These are phyloP conservation scores for Elaeidobius kamerunicus DNA, from an alignment of 2,888 invertebrate species.

Conservation along the genomic window DNA sequence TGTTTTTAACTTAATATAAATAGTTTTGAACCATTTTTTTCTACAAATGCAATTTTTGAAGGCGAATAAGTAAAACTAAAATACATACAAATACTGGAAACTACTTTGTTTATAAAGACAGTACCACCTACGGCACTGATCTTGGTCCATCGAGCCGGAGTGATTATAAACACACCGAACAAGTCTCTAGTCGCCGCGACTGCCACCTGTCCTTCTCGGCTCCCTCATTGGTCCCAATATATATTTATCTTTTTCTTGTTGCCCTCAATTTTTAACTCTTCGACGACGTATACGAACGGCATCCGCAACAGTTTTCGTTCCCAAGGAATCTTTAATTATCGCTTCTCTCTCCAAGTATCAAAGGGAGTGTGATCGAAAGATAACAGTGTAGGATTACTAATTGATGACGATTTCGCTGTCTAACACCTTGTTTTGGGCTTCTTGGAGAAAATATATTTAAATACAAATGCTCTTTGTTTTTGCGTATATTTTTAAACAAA, in stretches of 20 bases:
- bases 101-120: too few species aligned
- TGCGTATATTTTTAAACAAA: too few species aligned
- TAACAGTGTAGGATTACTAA: slow-evolving; percentile 15
- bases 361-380: slow-evolving; percentile 10
- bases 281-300: slow-evolving; percentile 10
- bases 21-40: too few species aligned
- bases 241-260: slow-evolving; percentile 23
- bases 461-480: too few species aligned
- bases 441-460: too few species aligned
- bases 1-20: too few species aligned
- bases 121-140: slow-evolving; percentile 24
- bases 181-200: slow-evolving; percentile 25
- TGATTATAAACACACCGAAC: slow-evolving; percentile 30
- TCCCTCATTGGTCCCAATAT: slow-evolving; percentile 27
- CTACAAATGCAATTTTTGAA: too few species aligned
- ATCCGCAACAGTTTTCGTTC: slow-evolving; percentile 14
- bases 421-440: slow-evolving; percentile 17
- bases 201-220: slow-evolving; percentile 29
- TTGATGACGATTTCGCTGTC: slow-evolving; percentile 20
- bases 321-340: slow-evolving; percentile 28
- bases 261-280: slow-evolving; percentile 26
- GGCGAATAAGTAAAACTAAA: too few species aligned
- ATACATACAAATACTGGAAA: too few species aligned
- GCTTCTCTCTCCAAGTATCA: slow-evolving; percentile 1
- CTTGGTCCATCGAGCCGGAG: slow-evolving; percentile 25